Evolutionary conservation across 2,888 invertebrate genomes (phyloP).

Genomic region (Nezara viridula): DNA sequence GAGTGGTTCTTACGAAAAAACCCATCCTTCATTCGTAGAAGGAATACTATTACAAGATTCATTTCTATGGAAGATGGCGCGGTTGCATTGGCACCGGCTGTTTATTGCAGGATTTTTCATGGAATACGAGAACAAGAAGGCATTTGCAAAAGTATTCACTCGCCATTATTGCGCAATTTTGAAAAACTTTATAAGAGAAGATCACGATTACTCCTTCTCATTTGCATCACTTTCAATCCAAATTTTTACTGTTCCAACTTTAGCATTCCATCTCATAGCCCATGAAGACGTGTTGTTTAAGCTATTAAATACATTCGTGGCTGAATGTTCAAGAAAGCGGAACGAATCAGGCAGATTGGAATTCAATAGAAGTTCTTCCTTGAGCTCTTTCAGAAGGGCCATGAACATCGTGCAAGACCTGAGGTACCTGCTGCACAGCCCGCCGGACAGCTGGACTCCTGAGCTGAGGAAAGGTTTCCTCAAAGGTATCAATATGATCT

Average conservation of each 20-base stretch:
- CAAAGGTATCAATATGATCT: slow-evolving; percentile 84
- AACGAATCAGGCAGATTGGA: slow-evolving; percentile 77
- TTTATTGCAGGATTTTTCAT: slow-evolving; percentile 95
- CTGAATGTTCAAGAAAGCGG: slow-evolving; percentile 84
- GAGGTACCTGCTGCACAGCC: slow-evolving; percentile 86
- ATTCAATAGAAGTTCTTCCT: slow-evolving; percentile 78
- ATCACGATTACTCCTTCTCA: slow-evolving; percentile 96
- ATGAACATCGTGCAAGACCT: slow-evolving; percentile 93
- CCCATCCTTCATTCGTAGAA: slow-evolving; percentile 74
- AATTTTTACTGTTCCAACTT: slow-evolving; percentile 93
- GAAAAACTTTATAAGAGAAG: slow-evolving; percentile 94
- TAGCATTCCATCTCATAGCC: slow-evolving; percentile 91
- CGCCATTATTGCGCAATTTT: slow-evolving; percentile 86
- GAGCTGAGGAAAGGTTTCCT: slow-evolving; percentile 83
- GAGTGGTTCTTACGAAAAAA: slow-evolving; percentile 70
- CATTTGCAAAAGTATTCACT: slow-evolving; percentile 89
- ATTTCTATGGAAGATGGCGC: slow-evolving; percentile 93
- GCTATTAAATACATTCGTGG: slow-evolving; percentile 88
- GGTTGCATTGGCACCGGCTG: slow-evolving; percentile 95
- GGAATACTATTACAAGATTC: slow-evolving; percentile 86
- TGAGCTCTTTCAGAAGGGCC: slow-evolving; percentile 86
- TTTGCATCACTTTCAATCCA: slow-evolving; percentile 97
- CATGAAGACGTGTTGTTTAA: slow-evolving; percentile 90
- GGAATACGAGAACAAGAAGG: slow-evolving; percentile 93
- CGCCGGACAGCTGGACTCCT: slow-evolving; percentile 86